Evolutionary conservation across 2,113 vertebrate species (phyloP).

Genomic region (Chaetorhynchus papuensis): DNA sequence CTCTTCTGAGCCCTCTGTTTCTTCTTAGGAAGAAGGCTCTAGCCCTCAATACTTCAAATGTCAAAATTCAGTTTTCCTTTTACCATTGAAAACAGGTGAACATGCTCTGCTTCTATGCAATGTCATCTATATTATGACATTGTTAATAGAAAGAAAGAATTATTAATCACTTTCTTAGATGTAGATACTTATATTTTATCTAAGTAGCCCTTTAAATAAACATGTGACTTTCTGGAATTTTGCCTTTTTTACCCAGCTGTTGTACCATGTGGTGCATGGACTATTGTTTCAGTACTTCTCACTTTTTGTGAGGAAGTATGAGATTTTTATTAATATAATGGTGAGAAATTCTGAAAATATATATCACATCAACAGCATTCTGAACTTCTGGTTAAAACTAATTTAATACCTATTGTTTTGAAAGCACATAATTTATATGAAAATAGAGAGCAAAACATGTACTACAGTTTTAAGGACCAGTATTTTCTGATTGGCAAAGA

Average conservation of each 20-base stretch:
- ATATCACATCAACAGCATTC: background rate
- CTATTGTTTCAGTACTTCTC: background rate
- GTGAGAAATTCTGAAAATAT: background rate
- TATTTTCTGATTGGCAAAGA: background rate
- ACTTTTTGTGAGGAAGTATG: background rate
- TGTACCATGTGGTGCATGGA: fast-evolving
- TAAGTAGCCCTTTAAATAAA: background rate
- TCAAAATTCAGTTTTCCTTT: background rate
- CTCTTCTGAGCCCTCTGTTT: background rate
- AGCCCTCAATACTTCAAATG: background rate
- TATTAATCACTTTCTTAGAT: background rate
- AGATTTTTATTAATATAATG: background rate
- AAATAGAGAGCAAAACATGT: background rate
- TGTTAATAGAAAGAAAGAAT: background rate
- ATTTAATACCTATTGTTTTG: background rate
- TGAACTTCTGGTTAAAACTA: background rate
- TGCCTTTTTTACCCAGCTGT: background rate
- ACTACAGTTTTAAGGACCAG: background rate
- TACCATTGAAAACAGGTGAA: background rate
- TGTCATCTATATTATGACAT: background rate
- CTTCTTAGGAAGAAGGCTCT: background rate
- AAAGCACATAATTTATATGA: background rate
- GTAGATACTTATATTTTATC: background rate
- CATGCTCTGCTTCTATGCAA: background rate
- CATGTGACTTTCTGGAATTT: background rate